phyloP scores from a whole-genome alignment of 2,797 vertebrate species.

The Parambassis ranga region DNA sequence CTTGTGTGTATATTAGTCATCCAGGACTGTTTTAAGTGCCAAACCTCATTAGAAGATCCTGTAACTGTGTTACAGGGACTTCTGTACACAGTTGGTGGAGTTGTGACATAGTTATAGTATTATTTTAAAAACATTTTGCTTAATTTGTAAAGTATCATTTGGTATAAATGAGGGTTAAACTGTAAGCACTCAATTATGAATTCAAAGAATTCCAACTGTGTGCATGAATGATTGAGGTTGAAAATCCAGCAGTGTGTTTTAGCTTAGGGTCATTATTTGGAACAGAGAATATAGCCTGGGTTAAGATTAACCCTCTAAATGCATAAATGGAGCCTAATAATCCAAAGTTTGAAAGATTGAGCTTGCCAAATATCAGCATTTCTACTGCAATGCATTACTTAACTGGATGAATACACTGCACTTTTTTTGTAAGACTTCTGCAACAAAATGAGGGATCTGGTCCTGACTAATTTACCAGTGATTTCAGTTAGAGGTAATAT shows the following conservation, averaged over 20 bases:
- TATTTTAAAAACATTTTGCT: constrained; percentile 50
- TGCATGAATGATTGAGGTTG: constrained; percentile 61
- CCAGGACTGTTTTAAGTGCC: constrained; percentile 51
- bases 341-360: constrained; percentile 61
- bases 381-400: constrained; percentile 33
- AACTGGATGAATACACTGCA: constrained; percentile 48
- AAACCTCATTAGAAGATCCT: constrained; percentile 37
- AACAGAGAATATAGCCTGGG: constrained; percentile 16
- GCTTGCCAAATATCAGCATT: constrained; percentile 63
- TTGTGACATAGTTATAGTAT: constrained; percentile 28
- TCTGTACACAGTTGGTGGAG: constrained; percentile 31
- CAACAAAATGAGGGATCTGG: constrained; percentile 34
- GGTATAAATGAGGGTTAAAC: constrained; percentile 70
- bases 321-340: constrained; percentile 27
- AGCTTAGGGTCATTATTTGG: constrained; percentile 42
- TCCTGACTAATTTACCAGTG: constrained; percentile 27
- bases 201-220: constrained; percentile 79
- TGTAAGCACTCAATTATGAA: constrained; percentile 75
- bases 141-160: constrained; percentile 49
- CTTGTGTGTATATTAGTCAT: constrained; percentile 56
- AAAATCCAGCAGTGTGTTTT: constrained; percentile 52
- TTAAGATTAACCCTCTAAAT: constrained; percentile 27
- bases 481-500: constrained; percentile 4
- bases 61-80: constrained; percentile 16
- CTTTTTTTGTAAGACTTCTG: constrained; percentile 37